phyloP scores from a whole-genome alignment of 2,888 invertebrate genomes.

The Apamea sordens region DNA sequence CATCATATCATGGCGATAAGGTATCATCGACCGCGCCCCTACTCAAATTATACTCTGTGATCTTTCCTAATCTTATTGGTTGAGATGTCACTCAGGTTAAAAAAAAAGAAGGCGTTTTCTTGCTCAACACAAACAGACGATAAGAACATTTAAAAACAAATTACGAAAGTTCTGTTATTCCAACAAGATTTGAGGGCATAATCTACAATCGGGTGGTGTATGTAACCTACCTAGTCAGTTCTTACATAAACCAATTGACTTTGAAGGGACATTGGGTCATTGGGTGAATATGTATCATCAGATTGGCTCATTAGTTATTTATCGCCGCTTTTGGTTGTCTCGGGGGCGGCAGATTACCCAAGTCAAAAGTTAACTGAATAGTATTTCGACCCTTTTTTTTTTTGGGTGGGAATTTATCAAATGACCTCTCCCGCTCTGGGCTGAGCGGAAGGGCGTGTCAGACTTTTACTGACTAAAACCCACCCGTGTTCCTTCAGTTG shows the following conservation, averaged over 20 bases:
- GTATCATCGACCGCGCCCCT: slow-evolving; percentile 43
- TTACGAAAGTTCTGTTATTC: neutral
- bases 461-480: no score
- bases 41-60: slow-evolving; percentile 4
- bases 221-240: no score
- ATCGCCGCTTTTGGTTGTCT: neutral
- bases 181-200: slow-evolving; percentile 17
- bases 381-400: no score
- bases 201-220: neutral
- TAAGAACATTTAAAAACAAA: slow-evolving; percentile 22
- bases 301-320: neutral
- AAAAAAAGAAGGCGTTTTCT: slow-evolving; percentile 47
- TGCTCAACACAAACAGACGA: slow-evolving; percentile 17
- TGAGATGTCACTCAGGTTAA: slow-evolving; percentile 20
- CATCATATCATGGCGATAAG: slow-evolving; percentile 18
- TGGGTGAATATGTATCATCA: neutral
- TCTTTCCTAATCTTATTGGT: slow-evolving; percentile 19
- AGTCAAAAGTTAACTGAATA: neutral
- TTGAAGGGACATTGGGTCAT: slow-evolving; percentile 24
- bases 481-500: no score
- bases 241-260: slow-evolving; percentile 31
- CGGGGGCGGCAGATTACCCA: neutral
- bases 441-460: no score
- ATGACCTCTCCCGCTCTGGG: no score
- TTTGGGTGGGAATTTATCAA: no score